Conservation (phyloP, 2,888 invertebrate species). For the Pristionchus maxplancki region DNA sequence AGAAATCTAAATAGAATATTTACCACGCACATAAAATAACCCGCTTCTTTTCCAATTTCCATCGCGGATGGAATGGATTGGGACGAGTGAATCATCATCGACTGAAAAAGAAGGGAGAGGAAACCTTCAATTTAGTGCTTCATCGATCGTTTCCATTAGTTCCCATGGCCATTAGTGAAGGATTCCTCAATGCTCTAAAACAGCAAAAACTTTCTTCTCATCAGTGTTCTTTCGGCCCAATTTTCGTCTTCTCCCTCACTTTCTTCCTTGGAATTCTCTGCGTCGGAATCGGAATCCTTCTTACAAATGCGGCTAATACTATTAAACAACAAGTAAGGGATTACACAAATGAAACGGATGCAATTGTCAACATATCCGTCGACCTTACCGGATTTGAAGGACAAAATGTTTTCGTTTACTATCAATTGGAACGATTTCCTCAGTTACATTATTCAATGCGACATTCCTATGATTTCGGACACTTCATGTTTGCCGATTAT, state of each 20-base stretch:
- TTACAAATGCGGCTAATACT: neutral
- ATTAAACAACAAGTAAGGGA: neutral
- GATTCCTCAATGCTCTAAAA: neutral
- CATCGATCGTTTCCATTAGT: too few species aligned
- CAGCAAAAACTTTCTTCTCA: constrained; percentile 21
- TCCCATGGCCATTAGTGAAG: too few species aligned
- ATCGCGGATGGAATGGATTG: too few species aligned
- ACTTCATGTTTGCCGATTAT: neutral
- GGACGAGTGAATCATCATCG: too few species aligned
- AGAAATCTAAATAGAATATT: too few species aligned
- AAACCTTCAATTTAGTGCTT: too few species aligned
- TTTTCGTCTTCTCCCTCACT: neutral
- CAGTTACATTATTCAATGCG: neutral
- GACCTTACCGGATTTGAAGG: neutral
- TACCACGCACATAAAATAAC: too few species aligned
- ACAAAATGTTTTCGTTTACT: neutral
- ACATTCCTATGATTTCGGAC: neutral
- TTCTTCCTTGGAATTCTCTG: neutral
- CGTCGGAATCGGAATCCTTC: neutral
- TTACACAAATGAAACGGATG: neutral
- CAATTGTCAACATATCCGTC: neutral
- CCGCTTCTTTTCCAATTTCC: too few species aligned
- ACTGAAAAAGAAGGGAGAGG: too few species aligned
- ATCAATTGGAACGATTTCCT: neutral
- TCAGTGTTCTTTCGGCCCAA: neutral